Evolutionary conservation across 1,140 invertebrate species (phyloP).

Genomic region (Listronotus bonariensis): DNA sequence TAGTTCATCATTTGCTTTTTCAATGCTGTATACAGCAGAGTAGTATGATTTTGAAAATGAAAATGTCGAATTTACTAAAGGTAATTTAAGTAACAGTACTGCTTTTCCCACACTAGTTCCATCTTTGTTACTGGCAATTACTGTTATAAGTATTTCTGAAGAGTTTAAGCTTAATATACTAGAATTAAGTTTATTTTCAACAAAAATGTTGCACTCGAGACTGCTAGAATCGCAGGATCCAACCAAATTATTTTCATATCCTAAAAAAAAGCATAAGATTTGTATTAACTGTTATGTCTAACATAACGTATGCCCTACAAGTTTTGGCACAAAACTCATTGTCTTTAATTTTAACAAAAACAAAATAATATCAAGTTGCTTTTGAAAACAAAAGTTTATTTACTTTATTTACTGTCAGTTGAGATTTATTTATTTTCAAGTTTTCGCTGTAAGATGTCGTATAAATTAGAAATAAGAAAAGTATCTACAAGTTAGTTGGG

Average conservation of each 20-base stretch:
- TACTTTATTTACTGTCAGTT: too few species aligned
- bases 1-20: constrained; percentile 2
- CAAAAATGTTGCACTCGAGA: background rate
- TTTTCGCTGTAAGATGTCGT: too few species aligned
- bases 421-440: too few species aligned
- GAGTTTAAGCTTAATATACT: constrained; percentile 1
- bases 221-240: constrained; percentile 2
- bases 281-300: too few species aligned
- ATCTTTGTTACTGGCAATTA: constrained; percentile 4
- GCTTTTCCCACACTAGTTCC: constrained; percentile 11
- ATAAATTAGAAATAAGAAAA: too few species aligned
- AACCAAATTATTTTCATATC: constrained; percentile 10
- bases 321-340: too few species aligned
- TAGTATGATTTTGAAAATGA: background rate
- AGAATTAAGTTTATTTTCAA: constrained; percentile 2
- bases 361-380: too few species aligned
- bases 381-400: too few species aligned
- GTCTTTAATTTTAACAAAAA: too few species aligned
- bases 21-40: constrained; percentile 9
- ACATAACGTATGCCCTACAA: too few species aligned
- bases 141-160: constrained; percentile 15
- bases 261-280: too few species aligned
- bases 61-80: background rate
- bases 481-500: too few species aligned
- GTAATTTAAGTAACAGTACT: constrained; percentile 20